These are phyloP conservation scores for Istiophorus platypterus DNA, from an alignment of 2,113 vertebrate genomes.

Conservation along the genomic window DNA sequence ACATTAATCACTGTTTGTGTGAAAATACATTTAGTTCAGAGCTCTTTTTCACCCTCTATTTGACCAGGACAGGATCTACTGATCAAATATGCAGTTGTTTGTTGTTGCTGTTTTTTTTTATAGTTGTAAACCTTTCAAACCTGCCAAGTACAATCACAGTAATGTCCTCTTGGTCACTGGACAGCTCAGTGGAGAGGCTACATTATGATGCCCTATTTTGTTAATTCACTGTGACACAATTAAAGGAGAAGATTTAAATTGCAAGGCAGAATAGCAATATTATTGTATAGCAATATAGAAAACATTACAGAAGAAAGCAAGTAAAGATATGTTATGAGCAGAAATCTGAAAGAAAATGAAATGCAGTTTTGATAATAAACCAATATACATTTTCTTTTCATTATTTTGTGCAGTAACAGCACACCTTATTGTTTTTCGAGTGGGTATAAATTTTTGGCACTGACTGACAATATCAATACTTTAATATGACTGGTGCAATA, in stretches of 20 bases:
- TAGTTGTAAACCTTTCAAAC: background rate
- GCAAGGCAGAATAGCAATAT: background rate
- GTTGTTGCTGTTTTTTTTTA: background rate
- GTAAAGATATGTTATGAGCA: background rate
- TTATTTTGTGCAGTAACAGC: too few relatives aligned
- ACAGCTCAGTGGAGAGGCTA: background rate
- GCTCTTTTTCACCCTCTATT: background rate
- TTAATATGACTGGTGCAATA: background rate
- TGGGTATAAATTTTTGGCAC: background rate
- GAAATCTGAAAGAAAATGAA: background rate
- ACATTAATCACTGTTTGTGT: slow-evolving; percentile 28
- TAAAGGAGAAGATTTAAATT: background rate
- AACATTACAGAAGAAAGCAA: background rate
- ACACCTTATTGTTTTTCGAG: background rate
- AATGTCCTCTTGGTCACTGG: background rate
- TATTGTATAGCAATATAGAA: background rate
- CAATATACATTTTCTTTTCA: background rate
- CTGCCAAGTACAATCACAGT: background rate
- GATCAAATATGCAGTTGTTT: background rate
- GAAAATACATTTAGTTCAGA: background rate
- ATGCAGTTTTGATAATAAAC: background rate
- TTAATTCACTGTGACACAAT: background rate
- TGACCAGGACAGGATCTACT: background rate
- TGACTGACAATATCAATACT: too few relatives aligned
- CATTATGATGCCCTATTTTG: background rate